phyloP scores from a whole-genome alignment of 2,888 invertebrate species.

The Lepidochitona cinerea region DNA sequence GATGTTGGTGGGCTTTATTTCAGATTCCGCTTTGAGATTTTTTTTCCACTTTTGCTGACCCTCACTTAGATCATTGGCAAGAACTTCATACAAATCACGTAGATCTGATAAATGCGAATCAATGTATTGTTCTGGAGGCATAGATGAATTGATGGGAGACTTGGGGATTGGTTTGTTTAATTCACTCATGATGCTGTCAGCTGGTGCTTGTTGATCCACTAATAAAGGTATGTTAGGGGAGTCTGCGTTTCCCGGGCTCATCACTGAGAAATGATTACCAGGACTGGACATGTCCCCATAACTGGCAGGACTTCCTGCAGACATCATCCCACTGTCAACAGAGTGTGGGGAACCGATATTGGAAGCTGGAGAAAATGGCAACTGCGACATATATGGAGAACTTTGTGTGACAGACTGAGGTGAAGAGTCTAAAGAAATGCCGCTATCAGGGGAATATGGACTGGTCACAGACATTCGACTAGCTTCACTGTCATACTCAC shows the following conservation, averaged over 20 bases:
- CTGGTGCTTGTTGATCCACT: neutral
- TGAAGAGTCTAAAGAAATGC: neutral
- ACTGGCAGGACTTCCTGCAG: neutral
- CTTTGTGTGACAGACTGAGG: neutral
- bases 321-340: neutral
- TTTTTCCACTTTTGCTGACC: neutral
- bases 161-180: neutral
- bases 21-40: too few species aligned
- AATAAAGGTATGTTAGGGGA: neutral
- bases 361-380: neutral
- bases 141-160: neutral
- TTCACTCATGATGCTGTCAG: neutral
- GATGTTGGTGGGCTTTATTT: too few species aligned
- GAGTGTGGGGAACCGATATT: neutral
- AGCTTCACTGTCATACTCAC: neutral
- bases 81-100: neutral
- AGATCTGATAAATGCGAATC: neutral
- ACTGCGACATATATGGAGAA: neutral
- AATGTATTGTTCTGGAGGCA: neutral
- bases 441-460: neutral
- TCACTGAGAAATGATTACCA: neutral
- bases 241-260: neutral
- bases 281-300: neutral
- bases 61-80: neutral
- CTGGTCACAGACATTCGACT: neutral